Evolutionary conservation across 2,797 vertebrate genomes (phyloP).

Genomic region (Sebastes ruberrimus): DNA sequence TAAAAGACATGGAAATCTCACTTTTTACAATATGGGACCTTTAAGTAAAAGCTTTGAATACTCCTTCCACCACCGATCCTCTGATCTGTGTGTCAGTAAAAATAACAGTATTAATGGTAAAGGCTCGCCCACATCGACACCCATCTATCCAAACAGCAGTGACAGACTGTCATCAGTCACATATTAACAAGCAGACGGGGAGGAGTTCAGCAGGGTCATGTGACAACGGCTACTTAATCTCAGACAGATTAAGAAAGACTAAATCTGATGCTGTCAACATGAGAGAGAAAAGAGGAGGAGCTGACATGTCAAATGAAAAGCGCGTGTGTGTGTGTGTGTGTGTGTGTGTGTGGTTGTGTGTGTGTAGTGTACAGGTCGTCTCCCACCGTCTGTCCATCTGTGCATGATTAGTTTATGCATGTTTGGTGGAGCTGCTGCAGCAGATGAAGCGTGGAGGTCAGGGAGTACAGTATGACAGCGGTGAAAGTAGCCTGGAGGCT

Average conservation of each 20-base stretch:
- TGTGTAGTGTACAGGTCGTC: neutral
- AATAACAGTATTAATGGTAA: neutral
- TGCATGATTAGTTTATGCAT: conserved; percentile 26
- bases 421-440: conserved; percentile 22
- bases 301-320: neutral
- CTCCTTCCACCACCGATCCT: too few species aligned
- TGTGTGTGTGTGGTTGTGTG: neutral
- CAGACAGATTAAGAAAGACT: conserved; percentile 57
- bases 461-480: neutral
- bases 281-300: conserved; percentile 5
- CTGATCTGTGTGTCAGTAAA: too few species aligned
- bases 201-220: conserved; percentile 41
- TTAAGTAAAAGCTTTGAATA: too few species aligned
- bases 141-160: neutral
- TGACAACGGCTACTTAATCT: conserved; percentile 65
- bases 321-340: neutral
- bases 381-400: conserved; percentile 28
- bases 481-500: neutral
- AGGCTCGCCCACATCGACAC: neutral
- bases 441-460: conserved; percentile 30
- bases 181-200: neutral
- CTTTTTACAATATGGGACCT: too few species aligned
- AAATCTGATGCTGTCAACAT: conserved; percentile 39
- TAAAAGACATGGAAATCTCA: too few species aligned
- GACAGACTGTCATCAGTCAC: neutral